A percentile compares a stretch with the other conserved stretches of the same genome.
phyloP scores from a whole-genome alignment of 2,113 vertebrate species.

The Tachycineta bicolor region DNA sequence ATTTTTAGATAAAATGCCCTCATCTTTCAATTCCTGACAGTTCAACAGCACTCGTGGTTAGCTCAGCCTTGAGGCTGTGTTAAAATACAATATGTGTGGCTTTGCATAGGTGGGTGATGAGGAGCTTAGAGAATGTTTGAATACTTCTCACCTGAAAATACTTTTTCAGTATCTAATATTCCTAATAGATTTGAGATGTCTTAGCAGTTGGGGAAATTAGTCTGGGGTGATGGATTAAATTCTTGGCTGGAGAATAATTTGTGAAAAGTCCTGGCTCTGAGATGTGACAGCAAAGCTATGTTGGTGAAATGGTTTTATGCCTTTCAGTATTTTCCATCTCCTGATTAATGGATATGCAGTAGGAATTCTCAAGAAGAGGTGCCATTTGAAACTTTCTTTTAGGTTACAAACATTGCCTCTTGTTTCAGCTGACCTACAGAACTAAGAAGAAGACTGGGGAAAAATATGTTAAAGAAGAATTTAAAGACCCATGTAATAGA shows the following conservation, averaged over 20 bases:
- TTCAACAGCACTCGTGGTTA: neutral
- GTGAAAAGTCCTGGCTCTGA: neutral
- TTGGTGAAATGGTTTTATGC: neutral
- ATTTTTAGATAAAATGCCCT: neutral
- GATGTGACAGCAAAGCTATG: neutral
- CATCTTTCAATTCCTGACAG: neutral
- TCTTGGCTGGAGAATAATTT: neutral
- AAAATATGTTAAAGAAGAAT: constrained; percentile 71
- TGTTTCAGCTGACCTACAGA: constrained; percentile 74
- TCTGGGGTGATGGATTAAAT: neutral
- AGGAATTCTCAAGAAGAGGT: neutral
- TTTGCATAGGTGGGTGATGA: neutral
- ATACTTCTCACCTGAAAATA: neutral
- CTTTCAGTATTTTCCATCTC: neutral
- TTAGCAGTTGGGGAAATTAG: neutral
- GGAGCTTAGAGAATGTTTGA: neutral
- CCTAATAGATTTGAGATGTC: neutral
- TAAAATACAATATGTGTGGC: neutral
- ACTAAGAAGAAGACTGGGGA: constrained; percentile 67
- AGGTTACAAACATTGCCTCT: neutral
- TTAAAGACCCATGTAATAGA: constrained; percentile 76
- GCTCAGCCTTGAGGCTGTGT: neutral
- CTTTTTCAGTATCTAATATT: neutral
- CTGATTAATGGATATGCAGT: neutral
- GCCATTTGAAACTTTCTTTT: neutral